Conservation (phyloP, 2,113 vertebrate species). For the Eidolon helvum region DNA sequence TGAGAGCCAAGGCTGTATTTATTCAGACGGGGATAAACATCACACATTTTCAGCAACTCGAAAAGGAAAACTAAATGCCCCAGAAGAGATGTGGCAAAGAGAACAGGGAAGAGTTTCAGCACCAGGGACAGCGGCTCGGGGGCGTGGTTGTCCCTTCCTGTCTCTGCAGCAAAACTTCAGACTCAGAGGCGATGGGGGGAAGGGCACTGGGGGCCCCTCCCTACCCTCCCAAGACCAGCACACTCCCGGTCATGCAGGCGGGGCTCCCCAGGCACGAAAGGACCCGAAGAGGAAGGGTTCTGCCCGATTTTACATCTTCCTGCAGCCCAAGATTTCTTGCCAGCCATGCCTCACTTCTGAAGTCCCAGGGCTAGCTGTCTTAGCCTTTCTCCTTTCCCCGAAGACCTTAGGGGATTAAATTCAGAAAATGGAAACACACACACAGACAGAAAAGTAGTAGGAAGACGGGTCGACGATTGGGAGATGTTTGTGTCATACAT, state of each 20-base stretch:
- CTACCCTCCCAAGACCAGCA: not conserved
- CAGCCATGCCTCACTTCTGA: not conserved
- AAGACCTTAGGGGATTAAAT: not conserved
- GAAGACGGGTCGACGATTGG: not conserved
- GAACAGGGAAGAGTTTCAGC: conserved; percentile 5
- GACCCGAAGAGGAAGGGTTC: not conserved
- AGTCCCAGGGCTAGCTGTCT: not conserved
- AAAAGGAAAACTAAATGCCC: not conserved
- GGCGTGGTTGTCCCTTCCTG: rapidly evolving
- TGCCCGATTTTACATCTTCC: not conserved
- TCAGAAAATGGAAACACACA: not conserved
- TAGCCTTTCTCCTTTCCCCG: not conserved
- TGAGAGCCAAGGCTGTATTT: not conserved
- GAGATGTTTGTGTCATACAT: not conserved
- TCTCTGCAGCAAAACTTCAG: not conserved
- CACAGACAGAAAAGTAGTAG: not conserved
- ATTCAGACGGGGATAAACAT: not conserved
- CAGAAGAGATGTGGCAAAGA: not conserved
- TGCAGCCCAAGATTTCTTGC: not conserved
- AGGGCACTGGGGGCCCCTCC: rapidly evolving
- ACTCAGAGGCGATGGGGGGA: too few species aligned
- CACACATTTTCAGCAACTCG: not conserved
- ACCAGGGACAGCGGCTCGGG: conserved; percentile 37
- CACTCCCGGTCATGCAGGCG: not conserved
- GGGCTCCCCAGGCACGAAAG: too few species aligned